These are phyloP conservation scores for Cecropterus lyciades DNA, from an alignment of 1,140 invertebrate genomes.

Conservation along the genomic window DNA sequence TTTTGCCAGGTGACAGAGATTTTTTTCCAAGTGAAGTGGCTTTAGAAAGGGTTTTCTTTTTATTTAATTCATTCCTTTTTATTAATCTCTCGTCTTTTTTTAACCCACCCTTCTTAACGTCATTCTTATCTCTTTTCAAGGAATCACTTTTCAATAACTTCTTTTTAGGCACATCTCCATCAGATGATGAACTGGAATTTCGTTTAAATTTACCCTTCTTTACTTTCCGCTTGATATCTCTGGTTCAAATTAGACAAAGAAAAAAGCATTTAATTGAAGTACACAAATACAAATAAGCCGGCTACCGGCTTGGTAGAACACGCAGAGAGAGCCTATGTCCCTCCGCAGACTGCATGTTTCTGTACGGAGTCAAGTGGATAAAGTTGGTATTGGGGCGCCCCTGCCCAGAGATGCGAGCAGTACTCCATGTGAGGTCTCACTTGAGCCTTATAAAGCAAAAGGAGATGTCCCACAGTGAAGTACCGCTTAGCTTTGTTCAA, in stretches of 20 bases:
- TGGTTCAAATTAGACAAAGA: slow-evolving; percentile 38
- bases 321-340: no score
- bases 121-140: slow-evolving; percentile 77
- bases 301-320: no score
- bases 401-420: no score
- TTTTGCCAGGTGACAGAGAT: slow-evolving; percentile 80
- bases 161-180: slow-evolving; percentile 79
- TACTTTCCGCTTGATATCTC: slow-evolving; percentile 72
- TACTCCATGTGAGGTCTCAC: no score
- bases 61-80: slow-evolving; percentile 72
- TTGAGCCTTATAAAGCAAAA: no score
- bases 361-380: no score
- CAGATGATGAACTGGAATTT: slow-evolving; percentile 83
- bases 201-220: slow-evolving; percentile 81
- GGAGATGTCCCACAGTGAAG: no score
- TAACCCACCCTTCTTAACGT: slow-evolving; percentile 61
- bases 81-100: slow-evolving; percentile 77
- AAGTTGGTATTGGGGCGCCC: no score
- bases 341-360: no score
- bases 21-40: slow-evolving; percentile 69
- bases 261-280: background rate
- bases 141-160: slow-evolving; percentile 75
- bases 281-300: no score
- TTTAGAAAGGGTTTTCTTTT: slow-evolving; percentile 72
- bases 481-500: no score